Conservation (phyloP, 2,113 vertebrate species). For the Dendropsophus ebraccatus region DNA sequence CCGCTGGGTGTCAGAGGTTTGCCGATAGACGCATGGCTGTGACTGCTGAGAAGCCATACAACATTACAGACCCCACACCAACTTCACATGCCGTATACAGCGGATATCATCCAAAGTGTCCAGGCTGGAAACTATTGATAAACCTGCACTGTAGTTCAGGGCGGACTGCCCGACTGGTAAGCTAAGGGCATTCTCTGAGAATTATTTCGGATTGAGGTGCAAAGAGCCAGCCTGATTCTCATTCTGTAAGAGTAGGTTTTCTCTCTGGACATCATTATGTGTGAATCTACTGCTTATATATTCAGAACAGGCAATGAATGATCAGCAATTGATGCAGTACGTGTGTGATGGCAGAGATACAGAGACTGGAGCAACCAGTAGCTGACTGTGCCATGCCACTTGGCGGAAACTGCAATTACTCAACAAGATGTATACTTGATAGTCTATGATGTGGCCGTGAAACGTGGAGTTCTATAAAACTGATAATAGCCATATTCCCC, state of each 20-base stretch:
- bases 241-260: background rate
- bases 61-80: conserved; percentile 5
- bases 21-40: background rate
- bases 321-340: background rate
- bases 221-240: background rate
- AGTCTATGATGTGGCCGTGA: background rate
- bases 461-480: background rate
- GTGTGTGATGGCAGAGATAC: background rate
- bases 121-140: background rate
- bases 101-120: background rate
- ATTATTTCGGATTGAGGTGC: background rate
- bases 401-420: background rate
- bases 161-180: background rate
- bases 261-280: conserved; percentile 9
- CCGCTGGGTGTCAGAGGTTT: background rate
- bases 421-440: background rate
- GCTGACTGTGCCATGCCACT: background rate
- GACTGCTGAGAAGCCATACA: background rate
- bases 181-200: background rate
- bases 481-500: background rate
- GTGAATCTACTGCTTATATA: conserved; percentile 2
- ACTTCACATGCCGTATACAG: background rate
- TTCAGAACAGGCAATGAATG: background rate
- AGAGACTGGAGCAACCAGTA: background rate
- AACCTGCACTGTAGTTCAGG: background rate